Percentiles rank a stretch among this genome's conserved stretches.
Conservation (phyloP, 2,113 vertebrate genomes). For the Calonectris borealis region DNA sequence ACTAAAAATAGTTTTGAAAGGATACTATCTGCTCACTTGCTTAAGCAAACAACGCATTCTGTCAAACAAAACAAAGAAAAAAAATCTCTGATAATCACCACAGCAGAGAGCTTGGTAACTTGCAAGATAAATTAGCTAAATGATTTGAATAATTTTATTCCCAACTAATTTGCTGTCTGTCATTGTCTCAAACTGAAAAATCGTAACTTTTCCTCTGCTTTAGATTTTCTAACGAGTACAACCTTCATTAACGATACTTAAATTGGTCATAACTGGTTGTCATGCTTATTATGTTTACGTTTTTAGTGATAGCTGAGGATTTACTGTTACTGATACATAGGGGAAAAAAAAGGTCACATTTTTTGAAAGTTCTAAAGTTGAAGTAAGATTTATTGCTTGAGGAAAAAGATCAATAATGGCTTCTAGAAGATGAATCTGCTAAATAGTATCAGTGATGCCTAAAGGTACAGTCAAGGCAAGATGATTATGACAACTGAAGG, state of each 20-base stretch:
- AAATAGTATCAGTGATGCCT: not conserved
- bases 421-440: not conserved
- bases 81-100: not conserved
- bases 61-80: not conserved
- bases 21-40: not conserved
- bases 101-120: not conserved
- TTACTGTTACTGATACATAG: not conserved
- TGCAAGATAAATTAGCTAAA: not conserved
- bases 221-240: not conserved
- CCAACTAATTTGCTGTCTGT: not conserved
- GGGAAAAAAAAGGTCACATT: not conserved
- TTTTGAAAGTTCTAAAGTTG: not conserved
- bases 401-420: not conserved
- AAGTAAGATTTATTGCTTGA: not conserved
- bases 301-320: not conserved
- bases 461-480: not conserved
- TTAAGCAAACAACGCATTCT: not conserved
- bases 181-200: not conserved
- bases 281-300: not conserved
- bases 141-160: not conserved
- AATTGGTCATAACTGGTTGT: not conserved
- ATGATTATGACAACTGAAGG: not conserved
- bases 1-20: not conserved
- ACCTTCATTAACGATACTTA: fast-evolving
- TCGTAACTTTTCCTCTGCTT: not conserved